Evolutionary conservation across 2,888 invertebrate genomes (phyloP), one percentile per base, ranked within the genome.

Genomic region (Acanthococcus lagerstroemiae): DNA sequence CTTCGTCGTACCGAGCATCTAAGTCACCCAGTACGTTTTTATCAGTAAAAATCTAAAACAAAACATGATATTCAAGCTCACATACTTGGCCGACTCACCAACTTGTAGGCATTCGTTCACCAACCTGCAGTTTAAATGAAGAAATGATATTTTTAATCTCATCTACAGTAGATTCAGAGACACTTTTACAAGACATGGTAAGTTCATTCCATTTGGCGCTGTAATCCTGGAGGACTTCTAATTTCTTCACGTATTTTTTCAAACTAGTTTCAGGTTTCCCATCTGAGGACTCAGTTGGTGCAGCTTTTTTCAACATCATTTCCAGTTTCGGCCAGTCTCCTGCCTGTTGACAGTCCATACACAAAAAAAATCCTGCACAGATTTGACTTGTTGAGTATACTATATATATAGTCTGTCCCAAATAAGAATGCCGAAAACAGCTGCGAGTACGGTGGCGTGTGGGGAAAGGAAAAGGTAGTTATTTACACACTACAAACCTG

Each of bases 341-440:
- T 21, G 9, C 26, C 1, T 66, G 52, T 46, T 66, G 58, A 58
- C 69, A 69, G 30, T 68, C 65, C 46, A 67, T 26, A 55, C 69
- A 68, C n/a, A 68, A 60, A 45, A 61, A 68, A 57, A 61, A 68
- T 26, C 69, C 68, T 68, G 19, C 3, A 15, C 52, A 54, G 26
- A 17, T 17, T 9, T 21, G 9, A n/a, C n/a, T n/a, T n/a, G n/a
- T n/a, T n/a, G n/a, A 48, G 21, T 9, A 1, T 60, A 21, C 7
- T 4, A 57, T 2, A 9, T 9, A 50, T 17, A 26, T 9, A 17
- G 7, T 4, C 30, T 15, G 21, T 12, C n/a, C 1, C 2, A 3
- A 15, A 21, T 37, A 4, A 26, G 37, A 37, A 57, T n/a, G 5
- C 15, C 1, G 45, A 2, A 21, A 25, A 44, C 37, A 45, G 21